Evolutionary conservation across 2,888 invertebrate genomes (phyloP).

Genomic region (Tryphoninae sp.): DNA sequence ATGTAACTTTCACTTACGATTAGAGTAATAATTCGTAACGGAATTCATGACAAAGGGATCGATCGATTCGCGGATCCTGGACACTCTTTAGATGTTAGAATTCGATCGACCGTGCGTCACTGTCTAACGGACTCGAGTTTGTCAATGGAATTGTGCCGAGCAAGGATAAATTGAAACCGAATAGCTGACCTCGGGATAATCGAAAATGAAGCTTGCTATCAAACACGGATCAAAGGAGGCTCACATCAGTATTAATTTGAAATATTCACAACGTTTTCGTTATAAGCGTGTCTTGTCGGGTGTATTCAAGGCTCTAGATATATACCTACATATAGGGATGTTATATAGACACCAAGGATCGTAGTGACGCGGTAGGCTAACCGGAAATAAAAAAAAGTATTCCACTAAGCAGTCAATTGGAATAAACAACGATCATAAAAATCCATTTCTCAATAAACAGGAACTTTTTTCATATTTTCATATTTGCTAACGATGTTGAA

Average conservation of each 20-base stretch:
- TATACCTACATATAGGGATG: no score
- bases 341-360: no score
- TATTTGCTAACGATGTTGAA: no score
- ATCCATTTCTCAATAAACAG: no score
- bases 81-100: neutral
- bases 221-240: slow-evolving; percentile 34
- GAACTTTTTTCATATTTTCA: no score
- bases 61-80: neutral
- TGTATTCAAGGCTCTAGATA: no score
- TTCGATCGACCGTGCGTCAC: neutral
- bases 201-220: slow-evolving; percentile 46
- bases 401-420: no score
- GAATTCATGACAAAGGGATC: neutral
- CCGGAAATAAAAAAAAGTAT: no score
- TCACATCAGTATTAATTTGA: slow-evolving; percentile 15
- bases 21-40: neutral
- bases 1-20: neutral
- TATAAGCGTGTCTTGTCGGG: neutral
- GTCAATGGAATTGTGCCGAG: slow-evolving; percentile 13
- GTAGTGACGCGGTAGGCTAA: no score
- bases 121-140: neutral
- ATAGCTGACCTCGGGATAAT: slow-evolving; percentile 56
- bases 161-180: slow-evolving; percentile 11
- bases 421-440: no score
- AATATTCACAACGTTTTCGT: slow-evolving; percentile 10